Evolutionary conservation across 2,113 vertebrate genomes (phyloP).

Genomic region (Psilopogon haemacephalus): DNA sequence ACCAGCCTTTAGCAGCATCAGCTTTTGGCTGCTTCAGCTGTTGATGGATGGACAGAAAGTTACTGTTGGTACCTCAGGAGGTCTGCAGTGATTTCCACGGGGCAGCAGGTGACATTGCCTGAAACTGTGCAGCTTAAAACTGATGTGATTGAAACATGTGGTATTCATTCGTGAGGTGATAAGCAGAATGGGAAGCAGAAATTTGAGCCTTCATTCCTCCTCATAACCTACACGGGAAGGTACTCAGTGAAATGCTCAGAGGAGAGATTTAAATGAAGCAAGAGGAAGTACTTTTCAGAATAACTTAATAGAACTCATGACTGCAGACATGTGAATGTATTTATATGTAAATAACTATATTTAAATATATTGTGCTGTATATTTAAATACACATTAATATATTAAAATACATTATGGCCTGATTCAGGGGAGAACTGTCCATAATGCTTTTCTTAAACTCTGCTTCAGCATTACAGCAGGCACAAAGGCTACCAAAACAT

Average conservation of each 20-base stretch:
- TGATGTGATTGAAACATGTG: not conserved
- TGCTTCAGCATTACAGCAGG: not conserved
- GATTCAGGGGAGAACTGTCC: not conserved
- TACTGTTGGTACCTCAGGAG: not conserved
- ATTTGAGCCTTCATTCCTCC: not conserved
- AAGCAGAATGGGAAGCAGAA: not conserved
- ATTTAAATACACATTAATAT: not conserved
- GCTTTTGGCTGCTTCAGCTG: not conserved
- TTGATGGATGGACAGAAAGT: not conserved
- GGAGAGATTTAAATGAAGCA: not conserved
- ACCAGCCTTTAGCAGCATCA: not conserved
- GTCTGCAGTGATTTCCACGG: not conserved
- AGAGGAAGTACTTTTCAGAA: not conserved
- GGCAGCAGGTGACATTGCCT: not conserved
- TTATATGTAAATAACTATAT: not conserved
- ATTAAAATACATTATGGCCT: not conserved
- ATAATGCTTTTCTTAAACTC: not conserved
- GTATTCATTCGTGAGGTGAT: not conserved
- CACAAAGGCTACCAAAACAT: not conserved
- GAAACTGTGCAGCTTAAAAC: not conserved
- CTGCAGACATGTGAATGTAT: not conserved
- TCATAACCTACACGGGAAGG: not conserved
- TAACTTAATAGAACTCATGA: not conserved
- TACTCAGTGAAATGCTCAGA: not conserved
- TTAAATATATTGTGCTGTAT: not conserved